Evolutionary conservation across 2,113 vertebrate genomes (phyloP), one percentile per base, ranked within the genome.

Genomic region (Leucopsar rothschildi): DNA sequence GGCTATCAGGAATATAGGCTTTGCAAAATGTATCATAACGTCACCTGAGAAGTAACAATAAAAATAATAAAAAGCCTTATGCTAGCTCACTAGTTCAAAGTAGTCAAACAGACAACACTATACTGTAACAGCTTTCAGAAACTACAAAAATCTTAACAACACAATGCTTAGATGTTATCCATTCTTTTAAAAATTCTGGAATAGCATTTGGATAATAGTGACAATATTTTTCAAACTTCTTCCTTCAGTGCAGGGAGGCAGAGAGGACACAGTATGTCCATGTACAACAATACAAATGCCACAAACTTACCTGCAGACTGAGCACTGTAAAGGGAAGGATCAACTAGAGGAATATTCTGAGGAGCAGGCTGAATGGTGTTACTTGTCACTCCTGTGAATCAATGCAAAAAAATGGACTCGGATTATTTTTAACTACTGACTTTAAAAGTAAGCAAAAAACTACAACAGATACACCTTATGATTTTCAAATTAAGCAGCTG

Each of bases 321-420:
- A 82, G 97, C 96, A 88, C 50, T 98, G 96, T 98, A 98, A 82
- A 99, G 97, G 13, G 98, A 92, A 35, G 99, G 98, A 95, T 99
- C 99, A 0, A 98, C 97, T 28, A 93, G 61, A 6, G 98, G 98
- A 85, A 98, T 70, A 76, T 97, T 97, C 78, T 98, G 98, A 53
- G 99, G 97, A 87, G 98, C 52, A 91, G 99, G 98, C 21, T 98
- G 98, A 95, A 98, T 89, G 35, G 98, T 98, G 94, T 98, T 99
- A 81, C 94, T 97, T 28, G 98, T 91, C 73, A 98, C 98, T 97
- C 98, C 98, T 98, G 97, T 20, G 96, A 95, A 96, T 42, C 28
- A 95, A 68, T 60, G 85, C 9, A 96, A 90, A 37, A 56, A 95
- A 50, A 27, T 27, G 15, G 42, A n/a, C 71, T 57, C 69, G 12